Evolutionary conservation across 2,797 vertebrate genomes (phyloP).

Genomic region (Galaxias olidus): DNA sequence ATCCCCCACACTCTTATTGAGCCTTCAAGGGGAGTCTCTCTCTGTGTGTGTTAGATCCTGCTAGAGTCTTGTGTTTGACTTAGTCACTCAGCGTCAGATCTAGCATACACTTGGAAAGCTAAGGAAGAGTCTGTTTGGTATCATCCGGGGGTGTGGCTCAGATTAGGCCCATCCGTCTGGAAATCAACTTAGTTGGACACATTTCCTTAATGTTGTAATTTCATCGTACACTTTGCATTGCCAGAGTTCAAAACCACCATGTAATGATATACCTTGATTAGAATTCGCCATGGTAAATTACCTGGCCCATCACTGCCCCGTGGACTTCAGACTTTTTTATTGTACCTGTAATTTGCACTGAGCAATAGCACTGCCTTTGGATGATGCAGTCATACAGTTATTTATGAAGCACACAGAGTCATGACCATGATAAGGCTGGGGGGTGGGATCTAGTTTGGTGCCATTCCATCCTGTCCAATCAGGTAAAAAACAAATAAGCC

Average conservation of each 20-base stretch:
- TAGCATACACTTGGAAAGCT: slow-evolving; percentile 31
- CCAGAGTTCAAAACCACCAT: too few species aligned
- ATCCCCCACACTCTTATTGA: not conserved
- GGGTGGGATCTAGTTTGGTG: not conserved
- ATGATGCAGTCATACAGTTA: not conserved
- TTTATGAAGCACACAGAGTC: not conserved
- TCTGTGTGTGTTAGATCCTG: slow-evolving; percentile 6
- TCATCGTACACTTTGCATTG: not conserved
- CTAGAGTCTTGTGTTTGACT: slow-evolving; percentile 27
- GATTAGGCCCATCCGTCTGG: slow-evolving; percentile 23
- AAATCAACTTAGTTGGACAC: too few species aligned
- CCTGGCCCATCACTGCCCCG: not conserved
- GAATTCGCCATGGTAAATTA: not conserved
- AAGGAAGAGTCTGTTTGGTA: slow-evolving; percentile 9
- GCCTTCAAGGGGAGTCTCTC: not conserved
- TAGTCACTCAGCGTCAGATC: slow-evolving; percentile 30
- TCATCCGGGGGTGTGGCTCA: slow-evolving; percentile 22
- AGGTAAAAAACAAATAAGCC: not conserved
- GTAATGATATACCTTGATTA: not conserved
- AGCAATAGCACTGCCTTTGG: slow-evolving; percentile 20
- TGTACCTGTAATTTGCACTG: slow-evolving; percentile 30
- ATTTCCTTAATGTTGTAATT: not conserved
- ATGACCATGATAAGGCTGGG: too few species aligned
- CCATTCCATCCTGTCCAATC: not conserved
- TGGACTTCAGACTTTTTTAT: slow-evolving; percentile 55